Evolutionary conservation across 2,888 invertebrate species (phyloP), one percentile per base, ranked within the genome.

Genomic region (Baronia brevicornis): DNA sequence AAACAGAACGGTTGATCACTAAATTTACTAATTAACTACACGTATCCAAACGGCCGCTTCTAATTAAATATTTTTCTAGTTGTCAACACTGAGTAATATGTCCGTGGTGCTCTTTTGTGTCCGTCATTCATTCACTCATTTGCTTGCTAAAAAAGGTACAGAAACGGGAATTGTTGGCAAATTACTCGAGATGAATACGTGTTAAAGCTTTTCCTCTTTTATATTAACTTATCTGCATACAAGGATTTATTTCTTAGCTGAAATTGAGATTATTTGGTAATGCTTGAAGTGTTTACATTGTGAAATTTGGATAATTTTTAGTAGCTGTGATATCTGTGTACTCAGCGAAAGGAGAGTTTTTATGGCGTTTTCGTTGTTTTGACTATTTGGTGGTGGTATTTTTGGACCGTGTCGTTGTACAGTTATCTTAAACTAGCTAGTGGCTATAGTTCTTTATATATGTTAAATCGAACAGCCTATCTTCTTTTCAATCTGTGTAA

Each of bases 111-210:
- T 42, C 54, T 53, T 53, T 56, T 55, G 51, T 51, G 52, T 47
- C 56, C 48, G 58, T 60, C 56, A 54, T 51, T 72, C 71, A 64
- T 68, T 72, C 69, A 63, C 67, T 71, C 71, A 61, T 64, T 67
- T 64, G 58, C 56, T 71, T 69, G 66, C 64, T 69, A 68, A 72
- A 75, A 74, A 77, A 71, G 67, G 65, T 59, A 59, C 48, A 62
- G 63, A 66, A 72, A 64, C 61, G 57, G 72, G 68, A 77, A 75
- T 73, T 77, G 72, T 80, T 80, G 79, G 80, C 78, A 72, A 77
- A 73, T 74, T 77, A 62, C 46, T 62, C 61, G 54, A 61, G 67
- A 65, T 66, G 66, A 55, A 66, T 73, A 72, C 70, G 72, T 73
- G 71, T 60, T 73, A 70, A 60, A 60, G 59, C 65, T 66, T 62